Base-by-base conservation (phyloP, 2,113 vertebrate species). In the Callospermophilus lateralis region DNA sequence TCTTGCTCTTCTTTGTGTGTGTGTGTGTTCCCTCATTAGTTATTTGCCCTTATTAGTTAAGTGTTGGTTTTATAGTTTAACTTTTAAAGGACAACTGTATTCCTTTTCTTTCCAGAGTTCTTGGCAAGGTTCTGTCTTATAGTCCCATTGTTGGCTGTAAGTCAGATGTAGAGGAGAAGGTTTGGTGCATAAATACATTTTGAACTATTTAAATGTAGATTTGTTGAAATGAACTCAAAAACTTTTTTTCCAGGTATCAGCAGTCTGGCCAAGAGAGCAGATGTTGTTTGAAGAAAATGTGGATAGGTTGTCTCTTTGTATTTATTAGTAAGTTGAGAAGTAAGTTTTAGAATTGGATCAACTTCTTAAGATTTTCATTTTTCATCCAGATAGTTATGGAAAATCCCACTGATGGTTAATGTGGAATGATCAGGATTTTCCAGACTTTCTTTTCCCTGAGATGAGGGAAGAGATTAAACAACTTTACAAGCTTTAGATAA, bases 391-490 rank as follows among this genome's bases (percentile, higher is more conserved):
- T 65, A 90, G 95, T 96, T 97, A 97, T 45, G 97, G 95, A 98
- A 98, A 98, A 97, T 96, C 86, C 79, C 95, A 96, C 51, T 95
- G 89, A 93, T 91, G 95, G 93, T 97, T 97, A 92, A 78, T 96
- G 76, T 94, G 92, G 76, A 93, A 93, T 97, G 95, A 97, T 77
- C 51, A 96, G 84, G 72, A 96, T 96, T 98, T 98, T 98, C 97
- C 97, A 87, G 85, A 37, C 95, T 94, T 32, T 95, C 79, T 93
- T 83, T 96, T 94, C 84, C 53, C 83, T 96, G 89, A 96, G 94
- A 97, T 94, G 93, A 93, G 96, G 95, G 97, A 97, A 97, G 96
- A 97, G 85, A 97, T 97, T 93, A 97, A 97, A 96, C 32, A 86
- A 95, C 24, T 93, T 97, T 93, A 84, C 58, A 89, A 93, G 91